phyloP scores from a whole-genome alignment of 2,797 vertebrate species.

The Denticeps clupeoides region DNA sequence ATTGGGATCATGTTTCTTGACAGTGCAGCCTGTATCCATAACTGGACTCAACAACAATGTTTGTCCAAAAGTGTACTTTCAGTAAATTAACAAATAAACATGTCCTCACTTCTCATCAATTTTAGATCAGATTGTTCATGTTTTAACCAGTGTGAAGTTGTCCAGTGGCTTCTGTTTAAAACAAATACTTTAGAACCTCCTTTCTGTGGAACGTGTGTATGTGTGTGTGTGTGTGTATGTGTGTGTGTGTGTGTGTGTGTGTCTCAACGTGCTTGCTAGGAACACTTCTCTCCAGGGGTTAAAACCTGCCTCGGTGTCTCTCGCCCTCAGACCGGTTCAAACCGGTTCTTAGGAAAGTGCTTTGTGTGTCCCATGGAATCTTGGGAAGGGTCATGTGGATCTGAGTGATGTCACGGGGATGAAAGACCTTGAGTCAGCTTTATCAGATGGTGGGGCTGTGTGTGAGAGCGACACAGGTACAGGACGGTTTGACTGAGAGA shows the following conservation, averaged over 20 bases:
- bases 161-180: too few species aligned
- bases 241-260: not conserved
- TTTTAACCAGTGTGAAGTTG: too few species aligned
- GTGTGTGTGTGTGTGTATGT: not conserved
- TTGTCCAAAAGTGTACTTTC: too few species aligned
- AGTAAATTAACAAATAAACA: too few species aligned
- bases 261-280: conserved; percentile 20
- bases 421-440: conserved; percentile 63
- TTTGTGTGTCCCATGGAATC: conserved; percentile 76
- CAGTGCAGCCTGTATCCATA: too few species aligned
- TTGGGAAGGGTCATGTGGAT: conserved; percentile 79
- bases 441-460: conserved; percentile 21
- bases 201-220: conserved; percentile 16
- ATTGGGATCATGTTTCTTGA: too few species aligned
- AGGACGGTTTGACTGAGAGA: not conserved
- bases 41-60: too few species aligned
- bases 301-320: conserved; percentile 63
- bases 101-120: too few species aligned
- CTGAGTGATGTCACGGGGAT: conserved; percentile 69
- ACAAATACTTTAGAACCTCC: too few species aligned
- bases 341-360: conserved; percentile 78
- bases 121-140: too few species aligned
- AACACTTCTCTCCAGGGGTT: conserved; percentile 58
- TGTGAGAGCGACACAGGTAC: not conserved
- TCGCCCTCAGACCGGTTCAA: conserved; percentile 70